phyloP scores from a whole-genome alignment of 2,113 vertebrate genomes.

The Apodemus speciosus region DNA sequence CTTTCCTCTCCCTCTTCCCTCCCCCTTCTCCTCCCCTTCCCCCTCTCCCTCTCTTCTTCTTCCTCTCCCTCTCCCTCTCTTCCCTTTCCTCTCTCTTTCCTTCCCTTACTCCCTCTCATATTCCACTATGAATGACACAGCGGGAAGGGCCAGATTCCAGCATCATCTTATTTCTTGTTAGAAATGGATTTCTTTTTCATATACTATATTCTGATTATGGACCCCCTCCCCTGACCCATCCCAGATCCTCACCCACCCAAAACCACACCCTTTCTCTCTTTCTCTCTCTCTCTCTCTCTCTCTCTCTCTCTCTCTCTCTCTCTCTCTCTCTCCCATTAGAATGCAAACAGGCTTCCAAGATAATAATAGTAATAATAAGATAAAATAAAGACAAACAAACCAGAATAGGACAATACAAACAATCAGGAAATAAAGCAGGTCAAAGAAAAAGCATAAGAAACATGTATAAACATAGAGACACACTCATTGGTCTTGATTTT shows the following conservation, averaged over 20 bases:
- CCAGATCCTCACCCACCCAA: background rate
- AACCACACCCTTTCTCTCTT: background rate
- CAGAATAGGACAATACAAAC: background rate
- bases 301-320: too few species aligned
- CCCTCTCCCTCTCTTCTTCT: accelerated
- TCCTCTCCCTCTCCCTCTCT: background rate
- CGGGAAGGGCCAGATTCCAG: background rate
- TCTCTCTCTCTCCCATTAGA: background rate
- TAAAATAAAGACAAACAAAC: background rate
- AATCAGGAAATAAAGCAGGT: background rate
- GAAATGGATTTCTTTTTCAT: background rate
- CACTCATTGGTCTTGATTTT: background rate
- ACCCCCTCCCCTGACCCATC: background rate
- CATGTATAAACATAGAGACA: background rate
- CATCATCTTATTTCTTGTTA: background rate
- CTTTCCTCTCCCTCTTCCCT: accelerated
- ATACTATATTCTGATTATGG: background rate
- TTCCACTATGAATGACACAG: background rate
- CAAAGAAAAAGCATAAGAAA: background rate
- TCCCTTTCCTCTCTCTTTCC: background rate
- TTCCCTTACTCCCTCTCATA: background rate
- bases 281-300: background rate
- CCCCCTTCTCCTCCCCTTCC: too few species aligned
- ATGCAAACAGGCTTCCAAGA: background rate
- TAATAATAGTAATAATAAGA: background rate